Conservation (phyloP, 2,113 vertebrate species). For the Seriola quinqueradiata region DNA sequence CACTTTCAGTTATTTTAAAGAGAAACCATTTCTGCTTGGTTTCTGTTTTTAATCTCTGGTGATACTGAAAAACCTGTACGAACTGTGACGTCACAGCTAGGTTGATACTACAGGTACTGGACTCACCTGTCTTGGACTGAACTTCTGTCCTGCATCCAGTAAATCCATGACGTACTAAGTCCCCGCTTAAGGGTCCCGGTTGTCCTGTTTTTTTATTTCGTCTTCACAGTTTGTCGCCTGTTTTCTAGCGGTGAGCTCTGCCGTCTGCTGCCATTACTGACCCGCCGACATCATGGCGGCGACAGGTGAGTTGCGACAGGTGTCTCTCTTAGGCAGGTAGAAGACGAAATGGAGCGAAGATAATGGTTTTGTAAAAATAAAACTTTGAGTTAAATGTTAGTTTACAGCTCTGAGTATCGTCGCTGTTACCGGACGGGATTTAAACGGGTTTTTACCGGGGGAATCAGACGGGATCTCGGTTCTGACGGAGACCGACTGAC, state of each 20-base stretch:
- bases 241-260: background rate
- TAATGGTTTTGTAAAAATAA: background rate
- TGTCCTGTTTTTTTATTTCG: background rate
- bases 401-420: background rate
- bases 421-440: background rate
- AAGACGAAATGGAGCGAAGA: background rate
- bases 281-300: conserved; percentile 13
- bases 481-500: background rate
- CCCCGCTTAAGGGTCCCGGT: background rate
- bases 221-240: too few species aligned
- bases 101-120: background rate
- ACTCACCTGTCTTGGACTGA: conserved; percentile 56
- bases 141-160: conserved; percentile 52
- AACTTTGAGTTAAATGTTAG: background rate
- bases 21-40: background rate
- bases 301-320: conserved; percentile 44
- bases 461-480: background rate
- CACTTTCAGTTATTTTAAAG: background rate
- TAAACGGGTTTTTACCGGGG: background rate
- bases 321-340: background rate
- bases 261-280: background rate
- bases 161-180: conserved; percentile 44
- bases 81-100: conserved; percentile 45
- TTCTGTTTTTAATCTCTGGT: background rate
- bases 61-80: conserved; percentile 3